Percentiles rank a stretch among this genome's conserved stretches.
These are phyloP conservation scores for Maccullochella peelii DNA, from an alignment of 2,113 vertebrate genomes.

Conservation along the genomic window DNA sequence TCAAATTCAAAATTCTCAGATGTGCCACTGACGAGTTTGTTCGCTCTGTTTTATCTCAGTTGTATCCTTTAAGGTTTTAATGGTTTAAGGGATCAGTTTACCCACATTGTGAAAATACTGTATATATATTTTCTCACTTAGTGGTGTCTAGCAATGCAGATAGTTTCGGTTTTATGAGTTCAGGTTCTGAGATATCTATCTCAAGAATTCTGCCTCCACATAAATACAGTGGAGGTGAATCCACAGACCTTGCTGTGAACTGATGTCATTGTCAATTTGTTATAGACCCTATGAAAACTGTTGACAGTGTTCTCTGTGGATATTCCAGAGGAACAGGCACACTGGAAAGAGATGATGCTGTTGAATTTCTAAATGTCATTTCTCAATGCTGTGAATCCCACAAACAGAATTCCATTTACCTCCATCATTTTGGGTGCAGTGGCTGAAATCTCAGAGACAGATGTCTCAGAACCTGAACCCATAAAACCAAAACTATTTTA, in stretches of 20 bases:
- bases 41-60: neutral
- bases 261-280: conserved; percentile 8
- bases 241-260: conserved; percentile 1
- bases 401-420: neutral
- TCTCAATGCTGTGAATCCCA: neutral
- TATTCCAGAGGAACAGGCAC: neutral
- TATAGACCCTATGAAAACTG: neutral
- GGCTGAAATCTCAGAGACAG: no score
- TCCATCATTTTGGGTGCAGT: neutral
- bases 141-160: neutral
- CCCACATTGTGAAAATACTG: neutral
- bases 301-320: neutral
- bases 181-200: neutral
- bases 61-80: neutral
- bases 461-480: neutral
- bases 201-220: neutral
- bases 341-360: neutral
- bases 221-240: neutral
- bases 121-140: neutral
- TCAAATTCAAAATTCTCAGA: neutral
- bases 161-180: neutral
- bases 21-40: neutral
- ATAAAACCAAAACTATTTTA: neutral
- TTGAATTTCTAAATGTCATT: conserved; percentile 7
- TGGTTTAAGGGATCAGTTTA: neutral